Evolutionary conservation across 1,140 invertebrate species (phyloP).

Genomic region (Oreohelix idahoensis): DNA sequence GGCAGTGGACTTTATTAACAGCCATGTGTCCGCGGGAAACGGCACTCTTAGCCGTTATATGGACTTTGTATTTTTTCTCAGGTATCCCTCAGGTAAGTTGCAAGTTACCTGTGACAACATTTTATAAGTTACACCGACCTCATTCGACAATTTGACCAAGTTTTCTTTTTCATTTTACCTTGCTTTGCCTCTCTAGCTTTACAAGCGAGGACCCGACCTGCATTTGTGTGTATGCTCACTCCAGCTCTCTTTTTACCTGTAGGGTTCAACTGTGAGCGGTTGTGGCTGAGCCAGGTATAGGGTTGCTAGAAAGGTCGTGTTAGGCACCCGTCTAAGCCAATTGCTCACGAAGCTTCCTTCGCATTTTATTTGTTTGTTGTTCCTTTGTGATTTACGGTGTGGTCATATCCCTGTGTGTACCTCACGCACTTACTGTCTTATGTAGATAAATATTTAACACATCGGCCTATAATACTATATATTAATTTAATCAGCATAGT

Average conservation of each 20-base stretch:
- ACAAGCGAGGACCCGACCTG: too few relatives aligned
- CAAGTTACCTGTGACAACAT: not conserved
- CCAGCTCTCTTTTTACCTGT: not conserved
- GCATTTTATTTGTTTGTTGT: not conserved
- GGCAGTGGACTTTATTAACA: too few relatives aligned
- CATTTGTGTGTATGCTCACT: not conserved
- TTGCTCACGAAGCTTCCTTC: not conserved
- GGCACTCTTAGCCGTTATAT: constrained; percentile 12
- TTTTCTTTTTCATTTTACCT: too few relatives aligned
- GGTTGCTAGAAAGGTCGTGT: not conserved
- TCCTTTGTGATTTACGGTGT: not conserved
- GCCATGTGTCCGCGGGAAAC: constrained; percentile 4
- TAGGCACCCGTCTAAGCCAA: constrained; percentile 1
- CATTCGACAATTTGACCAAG: too few relatives aligned
- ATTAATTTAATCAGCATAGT: too few relatives aligned
- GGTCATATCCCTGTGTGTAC: not conserved
- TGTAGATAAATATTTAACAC: too few relatives aligned
- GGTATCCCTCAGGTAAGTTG: not conserved
- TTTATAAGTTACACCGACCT: too few relatives aligned
- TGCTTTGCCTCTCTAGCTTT: not conserved
- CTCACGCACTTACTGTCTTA: too few relatives aligned
- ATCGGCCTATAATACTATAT: too few relatives aligned
- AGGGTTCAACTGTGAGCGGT: not conserved
- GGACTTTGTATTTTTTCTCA: constrained; percentile 14
- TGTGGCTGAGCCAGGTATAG: not conserved